Percentiles rank a stretch among this genome's conserved stretches.
phyloP scores from a whole-genome alignment of 2,888 invertebrate species.

The Eueremaeus valkanovi region DNA sequence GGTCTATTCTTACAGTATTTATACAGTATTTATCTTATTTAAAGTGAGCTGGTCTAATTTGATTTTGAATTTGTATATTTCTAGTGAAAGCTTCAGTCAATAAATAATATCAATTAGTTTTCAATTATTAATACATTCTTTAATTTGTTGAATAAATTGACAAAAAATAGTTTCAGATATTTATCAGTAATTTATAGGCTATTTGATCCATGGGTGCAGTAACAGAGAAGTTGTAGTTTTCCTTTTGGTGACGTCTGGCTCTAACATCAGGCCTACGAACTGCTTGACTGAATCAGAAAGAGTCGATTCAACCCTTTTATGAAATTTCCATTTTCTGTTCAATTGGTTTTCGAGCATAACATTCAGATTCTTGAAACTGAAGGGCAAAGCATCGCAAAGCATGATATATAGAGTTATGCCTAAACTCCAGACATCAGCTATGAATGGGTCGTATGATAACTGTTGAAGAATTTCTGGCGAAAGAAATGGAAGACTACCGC shows the following conservation, averaged over 20 bases:
- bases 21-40: too few species aligned
- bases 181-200: too few species aligned
- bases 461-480: constrained; percentile 23
- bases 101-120: too few species aligned
- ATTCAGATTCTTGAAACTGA: constrained; percentile 1
- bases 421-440: constrained; percentile 2
- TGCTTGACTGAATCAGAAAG: background rate
- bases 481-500: constrained; percentile 22
- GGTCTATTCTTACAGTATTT: too few species aligned
- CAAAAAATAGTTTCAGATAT: too few species aligned
- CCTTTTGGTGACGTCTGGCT: background rate
- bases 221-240: background rate
- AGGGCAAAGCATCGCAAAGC: constrained; percentile 10
- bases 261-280: background rate
- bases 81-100: too few species aligned
- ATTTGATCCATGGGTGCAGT: background rate
- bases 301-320: background rate
- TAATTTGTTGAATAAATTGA: too few species aligned
- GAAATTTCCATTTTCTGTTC: constrained; percentile 12
- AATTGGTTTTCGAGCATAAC: background rate
- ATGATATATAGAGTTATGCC: constrained; percentile 14
- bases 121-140: too few species aligned
- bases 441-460: background rate
- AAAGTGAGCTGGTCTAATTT: too few species aligned
- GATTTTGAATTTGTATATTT: too few species aligned